Conservation (phyloP, 2,888 invertebrate species). For the Julus scanicus region DNA sequence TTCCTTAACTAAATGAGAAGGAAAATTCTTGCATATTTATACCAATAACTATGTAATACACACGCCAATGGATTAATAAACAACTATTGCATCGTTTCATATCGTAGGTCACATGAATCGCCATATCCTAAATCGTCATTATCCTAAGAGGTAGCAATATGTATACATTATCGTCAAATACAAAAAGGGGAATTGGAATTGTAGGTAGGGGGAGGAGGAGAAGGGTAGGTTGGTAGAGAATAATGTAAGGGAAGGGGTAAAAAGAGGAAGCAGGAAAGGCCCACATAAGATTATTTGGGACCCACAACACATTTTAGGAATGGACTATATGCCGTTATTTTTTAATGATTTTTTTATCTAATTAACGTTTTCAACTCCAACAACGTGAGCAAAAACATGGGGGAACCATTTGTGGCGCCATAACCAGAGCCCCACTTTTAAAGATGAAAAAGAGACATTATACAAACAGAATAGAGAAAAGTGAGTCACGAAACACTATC, state of each 20-base stretch:
- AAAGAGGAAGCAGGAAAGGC: conserved; percentile 7
- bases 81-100: conserved; percentile 48
- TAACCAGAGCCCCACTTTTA: conserved; percentile 27
- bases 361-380: conserved; percentile 49
- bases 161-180: conserved; percentile 47
- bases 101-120: conserved; percentile 15
- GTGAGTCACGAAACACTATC: conserved; percentile 48
- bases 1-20: neutral
- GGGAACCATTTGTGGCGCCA: neutral
- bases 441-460: neutral
- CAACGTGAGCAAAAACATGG: conserved; percentile 51
- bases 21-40: conserved; percentile 43
- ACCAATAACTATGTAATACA: conserved; percentile 49
- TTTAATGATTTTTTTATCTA: conserved; percentile 23
- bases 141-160: conserved; percentile 52
- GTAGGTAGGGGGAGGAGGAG: neutral
- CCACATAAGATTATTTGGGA: conserved; percentile 22
- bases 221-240: neutral
- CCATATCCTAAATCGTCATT: conserved; percentile 44
- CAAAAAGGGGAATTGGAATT: neutral
- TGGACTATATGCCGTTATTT: neutral
- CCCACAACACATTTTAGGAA: neutral
- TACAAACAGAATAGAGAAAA: conserved; percentile 36
- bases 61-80: conserved; percentile 43
- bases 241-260: neutral